These are phyloP conservation scores for Hypotaenidia okinawae DNA, from an alignment of 2,797 vertebrate species.

Conservation along the genomic window DNA sequence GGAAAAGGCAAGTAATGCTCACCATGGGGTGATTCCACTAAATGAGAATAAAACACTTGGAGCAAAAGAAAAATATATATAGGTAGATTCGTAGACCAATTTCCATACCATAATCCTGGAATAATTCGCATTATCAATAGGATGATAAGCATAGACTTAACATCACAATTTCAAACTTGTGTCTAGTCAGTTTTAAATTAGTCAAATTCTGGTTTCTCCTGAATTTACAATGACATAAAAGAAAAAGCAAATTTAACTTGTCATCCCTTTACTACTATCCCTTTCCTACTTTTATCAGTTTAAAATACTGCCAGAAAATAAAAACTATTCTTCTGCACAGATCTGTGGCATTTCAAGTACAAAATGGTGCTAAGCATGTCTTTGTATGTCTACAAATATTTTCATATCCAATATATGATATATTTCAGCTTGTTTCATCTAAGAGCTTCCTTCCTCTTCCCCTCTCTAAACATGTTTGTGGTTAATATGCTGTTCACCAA, in stretches of 20 bases:
- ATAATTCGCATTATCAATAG: not conserved
- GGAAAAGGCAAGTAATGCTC: not conserved
- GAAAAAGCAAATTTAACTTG: not conserved
- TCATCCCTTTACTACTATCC: not conserved
- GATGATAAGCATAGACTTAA: not conserved
- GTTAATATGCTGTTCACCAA: not conserved
- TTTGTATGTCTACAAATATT: not conserved
- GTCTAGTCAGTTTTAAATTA: not conserved
- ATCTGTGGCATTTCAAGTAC: not conserved
- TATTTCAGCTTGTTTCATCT: not conserved
- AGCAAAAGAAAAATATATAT: not conserved
- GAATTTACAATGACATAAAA: not conserved
- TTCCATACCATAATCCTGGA: not conserved
- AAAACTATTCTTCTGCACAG: not conserved
- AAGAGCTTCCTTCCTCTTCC: not conserved
- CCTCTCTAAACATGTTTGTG: not conserved
- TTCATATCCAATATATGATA: not conserved
- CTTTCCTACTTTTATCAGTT: not conserved
- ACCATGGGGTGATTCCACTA: not conserved
- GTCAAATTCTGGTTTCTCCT: not conserved
- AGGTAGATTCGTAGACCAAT: not conserved
- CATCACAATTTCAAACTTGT: not conserved
- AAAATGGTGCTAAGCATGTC: not conserved
- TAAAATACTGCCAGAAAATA: not conserved
- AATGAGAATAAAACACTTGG: not conserved